A percentile compares a stretch with the other conserved stretches of the same genome.
Evolutionary conservation across 2,888 invertebrate species (phyloP).

Genomic region (Dastarcus helophoroides): DNA sequence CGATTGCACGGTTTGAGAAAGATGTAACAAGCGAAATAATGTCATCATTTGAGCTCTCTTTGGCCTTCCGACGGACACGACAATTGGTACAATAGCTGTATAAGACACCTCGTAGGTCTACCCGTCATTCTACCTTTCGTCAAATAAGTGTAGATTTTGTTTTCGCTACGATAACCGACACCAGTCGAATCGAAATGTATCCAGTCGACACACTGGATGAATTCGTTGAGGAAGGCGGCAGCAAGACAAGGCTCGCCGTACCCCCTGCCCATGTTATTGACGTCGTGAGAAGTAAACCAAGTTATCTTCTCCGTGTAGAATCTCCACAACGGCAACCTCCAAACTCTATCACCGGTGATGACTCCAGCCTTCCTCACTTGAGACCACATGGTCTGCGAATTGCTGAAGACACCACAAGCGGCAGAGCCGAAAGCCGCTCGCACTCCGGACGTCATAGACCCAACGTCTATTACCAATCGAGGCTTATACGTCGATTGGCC

Average conservation of each 20-base stretch:
- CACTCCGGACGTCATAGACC: slow-evolving; percentile 52
- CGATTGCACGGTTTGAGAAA: background rate
- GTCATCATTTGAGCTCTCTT: slow-evolving; percentile 21
- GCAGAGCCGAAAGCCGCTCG: slow-evolving; percentile 42
- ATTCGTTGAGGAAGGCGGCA: slow-evolving; percentile 40
- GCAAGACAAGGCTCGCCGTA: slow-evolving; percentile 31
- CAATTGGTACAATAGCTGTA: slow-evolving; percentile 38
- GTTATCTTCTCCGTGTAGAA: slow-evolving; percentile 41
- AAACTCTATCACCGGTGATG: slow-evolving; percentile 48
- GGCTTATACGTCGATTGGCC: slow-evolving; percentile 43
- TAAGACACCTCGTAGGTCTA: slow-evolving; percentile 40
- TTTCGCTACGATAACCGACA: slow-evolving; percentile 40
- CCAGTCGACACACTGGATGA: slow-evolving; percentile 46
- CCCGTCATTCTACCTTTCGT: slow-evolving; percentile 41
- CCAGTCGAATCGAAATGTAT: slow-evolving; percentile 51
- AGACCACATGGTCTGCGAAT: slow-evolving; percentile 41
- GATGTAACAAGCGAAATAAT: background rate
- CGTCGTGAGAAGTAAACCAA: slow-evolving; percentile 29
- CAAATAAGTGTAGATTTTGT: slow-evolving; percentile 43
- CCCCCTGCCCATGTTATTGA: slow-evolving; percentile 34
- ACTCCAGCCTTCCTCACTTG: slow-evolving; percentile 41
- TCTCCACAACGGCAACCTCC: slow-evolving; percentile 50
- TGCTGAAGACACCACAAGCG: slow-evolving; percentile 45
- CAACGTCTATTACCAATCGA: slow-evolving; percentile 54
- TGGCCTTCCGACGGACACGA: slow-evolving; percentile 30